Base-by-base conservation (phyloP, 2,113 vertebrate species). In the Pterophyllum scalare region DNA sequence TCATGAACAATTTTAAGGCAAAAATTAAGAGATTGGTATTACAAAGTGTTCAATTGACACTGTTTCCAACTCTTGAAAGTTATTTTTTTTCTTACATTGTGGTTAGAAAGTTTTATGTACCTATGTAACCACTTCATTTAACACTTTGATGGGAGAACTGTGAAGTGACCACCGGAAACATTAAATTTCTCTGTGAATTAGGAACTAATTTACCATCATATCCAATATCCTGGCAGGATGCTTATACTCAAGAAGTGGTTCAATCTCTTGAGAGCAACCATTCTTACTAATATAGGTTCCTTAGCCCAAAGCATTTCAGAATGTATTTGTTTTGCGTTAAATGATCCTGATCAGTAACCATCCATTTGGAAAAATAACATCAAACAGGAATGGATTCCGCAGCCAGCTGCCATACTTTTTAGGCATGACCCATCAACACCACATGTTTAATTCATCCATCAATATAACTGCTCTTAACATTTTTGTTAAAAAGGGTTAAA, bases 181-280 rank as follows among this genome's bases (percentile, higher is more conserved):
- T 46, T 26, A 26, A 1, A 67, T 19, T 26, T 46, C 14, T 67
- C 64, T 46, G 8, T 6, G 14, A 67, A 67, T 67, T 11, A 26
- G 22, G 64, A 67, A 26, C 64, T 67, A 67, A 70, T 70, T 70
- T 49, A 17, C 64, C 64, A 70, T 70, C 64, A 49, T 28, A 49
- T 70, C 40, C 46, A 49, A 70, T 70, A 28, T 49, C 40, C 40
- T 49, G 64, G 22, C 64, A 70, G 9, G 40, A 28, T 7, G 26
- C 40, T 12, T 19, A 49, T 46, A 70, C 24, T 4, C 22, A 49
- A 6, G 22, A 28, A 49, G 40, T 49, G 40, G 9, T 12, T 49
- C 9, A 46, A 6, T 28, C 6, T 70, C 64, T 15, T 49, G 40
- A 46, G 22, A 49, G 46, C 40, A 67, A 12, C 40, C 2, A 46